Evolutionary conservation across 2,888 invertebrate genomes (phyloP).

Genomic region (Pseudeuparius sepicola): DNA sequence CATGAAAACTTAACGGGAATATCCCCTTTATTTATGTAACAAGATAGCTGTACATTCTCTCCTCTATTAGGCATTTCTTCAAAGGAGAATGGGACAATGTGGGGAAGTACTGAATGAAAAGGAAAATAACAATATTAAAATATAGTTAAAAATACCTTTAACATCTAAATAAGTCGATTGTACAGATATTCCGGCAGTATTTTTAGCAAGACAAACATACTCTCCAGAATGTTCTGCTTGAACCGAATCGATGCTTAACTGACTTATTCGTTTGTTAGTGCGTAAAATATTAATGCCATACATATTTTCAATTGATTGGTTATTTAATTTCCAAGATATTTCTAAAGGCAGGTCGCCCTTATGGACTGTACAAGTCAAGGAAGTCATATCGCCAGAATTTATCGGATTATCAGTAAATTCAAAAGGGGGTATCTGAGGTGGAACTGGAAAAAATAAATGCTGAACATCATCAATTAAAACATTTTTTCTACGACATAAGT

Average conservation of each 20-base stretch:
- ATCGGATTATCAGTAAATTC: constrained; percentile 49
- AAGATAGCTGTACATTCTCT: constrained; percentile 55
- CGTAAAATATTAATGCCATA: constrained; percentile 37
- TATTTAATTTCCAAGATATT: constrained; percentile 67
- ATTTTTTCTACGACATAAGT: too few species aligned
- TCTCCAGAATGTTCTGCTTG: constrained; percentile 58
- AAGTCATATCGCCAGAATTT: constrained; percentile 58
- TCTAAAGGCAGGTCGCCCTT: constrained; percentile 66
- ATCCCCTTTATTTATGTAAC: constrained; percentile 60
- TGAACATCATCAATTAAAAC: constrained; percentile 1
- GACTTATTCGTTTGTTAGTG: constrained; percentile 32
- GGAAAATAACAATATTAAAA: constrained; percentile 1
- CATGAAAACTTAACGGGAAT: constrained; percentile 64
- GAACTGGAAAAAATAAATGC: constrained; percentile 28
- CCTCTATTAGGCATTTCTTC: constrained; percentile 55
- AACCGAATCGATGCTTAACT: constrained; percentile 45
- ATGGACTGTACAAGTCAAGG: constrained; percentile 57
- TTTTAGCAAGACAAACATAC: constrained; percentile 59
- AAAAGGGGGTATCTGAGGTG: constrained; percentile 49
- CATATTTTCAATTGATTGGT: constrained; percentile 37
- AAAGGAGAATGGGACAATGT: constrained; percentile 58
- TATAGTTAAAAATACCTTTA: constrained; percentile 47
- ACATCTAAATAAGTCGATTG: constrained; percentile 54
- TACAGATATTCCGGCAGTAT: constrained; percentile 53
- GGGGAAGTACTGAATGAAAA: constrained; percentile 43